Conservation (phyloP, 2,888 invertebrate species). For the Molanna angustata region DNA sequence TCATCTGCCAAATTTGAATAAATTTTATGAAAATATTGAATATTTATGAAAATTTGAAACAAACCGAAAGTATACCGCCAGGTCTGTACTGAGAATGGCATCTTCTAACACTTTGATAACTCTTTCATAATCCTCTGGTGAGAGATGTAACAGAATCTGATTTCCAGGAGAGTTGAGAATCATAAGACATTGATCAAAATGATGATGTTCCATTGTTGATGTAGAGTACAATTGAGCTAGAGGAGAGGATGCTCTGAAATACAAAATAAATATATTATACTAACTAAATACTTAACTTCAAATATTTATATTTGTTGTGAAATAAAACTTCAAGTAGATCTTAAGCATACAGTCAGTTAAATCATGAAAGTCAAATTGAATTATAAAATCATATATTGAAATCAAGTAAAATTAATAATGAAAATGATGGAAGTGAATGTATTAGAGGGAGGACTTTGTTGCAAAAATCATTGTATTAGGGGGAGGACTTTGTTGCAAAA, state of each 20-base stretch:
- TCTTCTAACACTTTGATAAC: slow-evolving; percentile 90
- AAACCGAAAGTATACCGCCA: slow-evolving; percentile 88
- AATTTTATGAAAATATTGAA: not conserved
- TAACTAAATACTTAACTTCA: too few relatives aligned
- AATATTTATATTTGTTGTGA: too few relatives aligned
- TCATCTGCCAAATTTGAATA: not conserved
- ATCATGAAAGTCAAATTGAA: too few relatives aligned
- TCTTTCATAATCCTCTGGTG: slow-evolving; percentile 86
- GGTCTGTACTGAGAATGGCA: slow-evolving; percentile 90
- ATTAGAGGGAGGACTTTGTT: too few relatives aligned
- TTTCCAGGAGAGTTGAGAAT: slow-evolving; percentile 94
- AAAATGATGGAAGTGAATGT: too few relatives aligned
- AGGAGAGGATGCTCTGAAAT: slow-evolving; percentile 81
- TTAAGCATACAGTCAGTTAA: too few relatives aligned
- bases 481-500: too few relatives aligned
- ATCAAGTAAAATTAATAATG: too few relatives aligned
- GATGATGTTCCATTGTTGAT: slow-evolving; percentile 96
- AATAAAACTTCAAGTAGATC: too few relatives aligned
- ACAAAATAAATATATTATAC: slow-evolving; percentile 21
- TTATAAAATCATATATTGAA: too few relatives aligned
- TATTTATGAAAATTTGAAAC: not conserved
- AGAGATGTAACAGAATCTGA: slow-evolving; percentile 84
- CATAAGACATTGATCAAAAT: slow-evolving; percentile 96
- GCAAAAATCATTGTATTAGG: too few relatives aligned
- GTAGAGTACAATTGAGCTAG: slow-evolving; percentile 89